These are phyloP conservation scores for Corythoichthys intestinalis DNA, from an alignment of 2,113 vertebrate genomes.

Conservation along the genomic window DNA sequence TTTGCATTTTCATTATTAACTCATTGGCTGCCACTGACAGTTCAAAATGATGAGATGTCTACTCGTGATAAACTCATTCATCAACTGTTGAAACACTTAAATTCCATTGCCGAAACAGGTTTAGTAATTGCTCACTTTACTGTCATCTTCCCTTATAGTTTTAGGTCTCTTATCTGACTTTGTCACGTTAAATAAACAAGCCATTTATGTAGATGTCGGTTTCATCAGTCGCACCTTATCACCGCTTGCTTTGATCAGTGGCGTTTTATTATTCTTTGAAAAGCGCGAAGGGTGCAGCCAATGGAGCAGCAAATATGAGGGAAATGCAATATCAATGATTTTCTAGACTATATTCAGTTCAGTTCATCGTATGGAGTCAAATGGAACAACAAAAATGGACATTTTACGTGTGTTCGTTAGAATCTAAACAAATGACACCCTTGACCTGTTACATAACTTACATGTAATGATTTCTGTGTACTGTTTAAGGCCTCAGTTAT, in stretches of 20 bases:
- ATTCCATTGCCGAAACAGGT: slow-evolving; percentile 25
- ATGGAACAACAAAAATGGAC: not conserved
- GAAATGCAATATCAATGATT: not conserved
- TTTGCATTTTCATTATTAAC: too few relatives aligned
- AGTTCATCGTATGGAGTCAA: not conserved
- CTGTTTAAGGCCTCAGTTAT: not conserved
- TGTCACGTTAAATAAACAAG: slow-evolving; percentile 68
- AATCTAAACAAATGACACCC: not conserved
- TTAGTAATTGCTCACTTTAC: slow-evolving; percentile 53
- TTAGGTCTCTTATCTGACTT: slow-evolving; percentile 69
- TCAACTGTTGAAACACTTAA: too few relatives aligned
- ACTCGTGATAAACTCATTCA: too few relatives aligned
- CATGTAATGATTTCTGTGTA: not conserved
- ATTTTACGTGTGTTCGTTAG: not conserved
- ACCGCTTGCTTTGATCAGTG: slow-evolving; percentile 60
- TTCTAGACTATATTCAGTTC: not conserved
- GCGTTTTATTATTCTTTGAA: slow-evolving; percentile 59
- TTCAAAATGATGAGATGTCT: too few relatives aligned
- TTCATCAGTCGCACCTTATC: slow-evolving; percentile 47
- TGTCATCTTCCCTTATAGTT: slow-evolving; percentile 59
- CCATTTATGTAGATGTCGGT: slow-evolving; percentile 38
- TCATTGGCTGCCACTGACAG: too few relatives aligned
- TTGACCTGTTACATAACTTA: not conserved
- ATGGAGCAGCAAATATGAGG: not conserved
- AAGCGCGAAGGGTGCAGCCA: slow-evolving; percentile 31